Base-by-base conservation (phyloP, 2,797 vertebrate species). In the Lagorchestes hirsutus region DNA sequence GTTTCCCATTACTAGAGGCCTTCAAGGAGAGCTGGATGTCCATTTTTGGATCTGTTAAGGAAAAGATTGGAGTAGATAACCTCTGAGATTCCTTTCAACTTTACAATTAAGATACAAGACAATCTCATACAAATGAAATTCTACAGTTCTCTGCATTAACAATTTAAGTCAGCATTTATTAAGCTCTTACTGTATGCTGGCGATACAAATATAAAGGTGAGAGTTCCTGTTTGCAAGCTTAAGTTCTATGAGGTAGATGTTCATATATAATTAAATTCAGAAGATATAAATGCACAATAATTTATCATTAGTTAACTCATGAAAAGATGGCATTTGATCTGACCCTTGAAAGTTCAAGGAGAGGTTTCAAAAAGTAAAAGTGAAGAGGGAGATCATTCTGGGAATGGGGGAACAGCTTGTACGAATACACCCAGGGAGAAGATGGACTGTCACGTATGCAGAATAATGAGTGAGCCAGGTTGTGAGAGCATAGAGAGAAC, bases 1-100 rank as follows among this genome's bases (percentile, higher is more conserved):
- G n/a, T 82, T 82, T 82, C 67, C n/a, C n/a, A 82, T 82, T 82
- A 82, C 67, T 82, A 46, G 67, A 82, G n/a, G n/a, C 40, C 74
- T 27, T 46, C 10, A 50, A 87, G 24, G 40, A 46, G 74, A 50
- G 8, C 18, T 87, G 9, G 9, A 87, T 87, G 74, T 22, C 40
- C 74, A 87, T 87, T 87, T 46, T 87, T 27, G 74, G 74, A 22
- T 87, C 24, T 1, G 0, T 82, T 82, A 82, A 82, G 74, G 67
- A 24, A 82, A 82, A 82, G 40, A 46, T 24, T 46, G 31, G 31
- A 67, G 59, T 34, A 67, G 59, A 27, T 82, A 24, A 82, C 6
- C 22, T 46, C 10, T 10, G 10, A 87, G 74, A 22, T 87, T 24
- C 9, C 24, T 87, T 87, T 87, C 22, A 87, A 14, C 9, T 46